A percentile compares a stretch with the other conserved stretches of the same genome.
Evolutionary conservation across 2,888 invertebrate species (phyloP).

Genomic region (Allophyes oxyacanthae): DNA sequence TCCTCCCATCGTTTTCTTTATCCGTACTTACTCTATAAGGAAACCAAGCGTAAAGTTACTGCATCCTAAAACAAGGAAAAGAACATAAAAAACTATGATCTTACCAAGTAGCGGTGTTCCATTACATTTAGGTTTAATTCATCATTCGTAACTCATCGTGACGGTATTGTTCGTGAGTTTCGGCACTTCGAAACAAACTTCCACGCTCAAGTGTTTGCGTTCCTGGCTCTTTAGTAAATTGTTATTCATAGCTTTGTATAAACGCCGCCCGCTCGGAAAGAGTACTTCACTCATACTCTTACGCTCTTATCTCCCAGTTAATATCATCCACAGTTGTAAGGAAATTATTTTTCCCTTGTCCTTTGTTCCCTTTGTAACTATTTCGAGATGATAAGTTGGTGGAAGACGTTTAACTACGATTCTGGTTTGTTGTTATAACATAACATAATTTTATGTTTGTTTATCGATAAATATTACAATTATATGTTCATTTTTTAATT

Average conservation of each 20-base stretch:
- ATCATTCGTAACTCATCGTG: conserved; percentile 76
- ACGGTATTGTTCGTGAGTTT: conserved; percentile 85
- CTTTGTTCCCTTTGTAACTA: conserved; percentile 69
- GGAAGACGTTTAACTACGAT: conserved; percentile 38
- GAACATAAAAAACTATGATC: conserved; percentile 23
- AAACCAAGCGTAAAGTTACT: neutral
- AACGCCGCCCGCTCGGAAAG: conserved; percentile 80
- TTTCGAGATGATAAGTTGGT: conserved; percentile 63
- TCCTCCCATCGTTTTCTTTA: too few relatives aligned
- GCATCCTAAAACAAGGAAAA: conserved; percentile 9
- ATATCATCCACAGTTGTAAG: conserved; percentile 78
- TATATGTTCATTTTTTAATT: neutral
- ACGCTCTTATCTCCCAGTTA: conserved; percentile 78
- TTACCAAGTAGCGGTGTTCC: conserved; percentile 53
- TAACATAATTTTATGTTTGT: too few relatives aligned
- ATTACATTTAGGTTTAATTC: conserved; percentile 59
- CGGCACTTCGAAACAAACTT: conserved; percentile 87
- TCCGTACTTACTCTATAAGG: neutral
- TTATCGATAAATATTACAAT: neutral
- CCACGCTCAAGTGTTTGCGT: conserved; percentile 85
- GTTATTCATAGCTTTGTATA: conserved; percentile 88
- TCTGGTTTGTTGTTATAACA: conserved; percentile 26
- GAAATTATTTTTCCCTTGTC: conserved; percentile 74
- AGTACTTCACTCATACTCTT: conserved; percentile 81
- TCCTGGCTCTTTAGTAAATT: conserved; percentile 86